Conservation (phyloP, 2,888 invertebrate species). For the Polyploca ridens region DNA sequence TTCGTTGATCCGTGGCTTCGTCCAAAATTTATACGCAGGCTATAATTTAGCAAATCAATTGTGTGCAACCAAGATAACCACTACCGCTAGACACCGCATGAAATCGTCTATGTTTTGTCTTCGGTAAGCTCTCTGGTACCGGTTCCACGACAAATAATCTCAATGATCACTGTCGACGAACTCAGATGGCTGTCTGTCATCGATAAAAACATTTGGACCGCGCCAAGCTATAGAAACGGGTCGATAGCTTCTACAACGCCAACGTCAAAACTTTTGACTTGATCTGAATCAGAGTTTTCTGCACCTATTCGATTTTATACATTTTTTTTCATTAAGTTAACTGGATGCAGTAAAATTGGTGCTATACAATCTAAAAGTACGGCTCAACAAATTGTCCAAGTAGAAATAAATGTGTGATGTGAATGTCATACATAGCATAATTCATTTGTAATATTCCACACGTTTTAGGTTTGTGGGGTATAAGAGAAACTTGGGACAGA, state of each 20-base stretch:
- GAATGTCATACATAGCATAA: constrained; percentile 17
- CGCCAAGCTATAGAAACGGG: constrained; percentile 33
- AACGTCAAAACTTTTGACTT: constrained; percentile 20
- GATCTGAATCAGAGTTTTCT: neutral
- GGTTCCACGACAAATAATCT: constrained; percentile 70
- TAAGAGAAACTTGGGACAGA: constrained; percentile 68
- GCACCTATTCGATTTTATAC: neutral
- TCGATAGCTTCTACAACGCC: constrained; percentile 28
- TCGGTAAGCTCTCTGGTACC: constrained; percentile 41
- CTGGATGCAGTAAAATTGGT: too few species aligned
- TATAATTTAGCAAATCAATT: constrained; percentile 56
- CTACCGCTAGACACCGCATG: constrained; percentile 49
- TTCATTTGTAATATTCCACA: neutral
- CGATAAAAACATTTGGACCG: constrained; percentile 53
- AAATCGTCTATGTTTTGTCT: constrained; percentile 29
- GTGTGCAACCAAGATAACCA: constrained; percentile 39
- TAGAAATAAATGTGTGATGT: constrained; percentile 9
- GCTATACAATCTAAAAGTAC: neutral
- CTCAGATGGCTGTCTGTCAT: constrained; percentile 51
- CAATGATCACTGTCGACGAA: constrained; percentile 68
- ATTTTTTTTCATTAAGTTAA: too few species aligned
- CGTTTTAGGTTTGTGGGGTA: constrained; percentile 48
- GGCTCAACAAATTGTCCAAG: constrained; percentile 13
- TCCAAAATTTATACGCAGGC: constrained; percentile 40
- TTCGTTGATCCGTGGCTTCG: constrained; percentile 39